Percentiles rank a stretch among this genome's conserved stretches.
These are phyloP conservation scores for Pan troglodytes DNA, from an alignment of 2,113 vertebrate genomes.

Conservation along the genomic window NHGRI_mPanTro3-v2.1_pri NC_086016.1:42229001-42229500, in stretches of 20 bases:
- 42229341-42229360: neutral
- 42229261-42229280: neutral
- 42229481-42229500: slow-evolving; percentile 39
- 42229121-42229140: neutral
- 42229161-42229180: neutral
- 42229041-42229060: neutral
- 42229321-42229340: neutral
- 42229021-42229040: neutral
- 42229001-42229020: neutral
- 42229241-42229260: neutral
- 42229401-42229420: slow-evolving; percentile 9
- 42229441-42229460: neutral
- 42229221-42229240: neutral
- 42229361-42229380: neutral
- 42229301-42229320: neutral
- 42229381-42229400: neutral
- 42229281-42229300: neutral
- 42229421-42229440: neutral
- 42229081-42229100: neutral
- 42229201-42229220: neutral
- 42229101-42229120: neutral
- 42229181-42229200: neutral
- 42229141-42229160: neutral
- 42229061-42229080: neutral
- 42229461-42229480: neutral